Percentiles rank a stretch among this genome's conserved stretches.
Evolutionary conservation across 2,113 vertebrate genomes (phyloP).

Genomic region (Aspiorhynchus laticeps): DNA sequence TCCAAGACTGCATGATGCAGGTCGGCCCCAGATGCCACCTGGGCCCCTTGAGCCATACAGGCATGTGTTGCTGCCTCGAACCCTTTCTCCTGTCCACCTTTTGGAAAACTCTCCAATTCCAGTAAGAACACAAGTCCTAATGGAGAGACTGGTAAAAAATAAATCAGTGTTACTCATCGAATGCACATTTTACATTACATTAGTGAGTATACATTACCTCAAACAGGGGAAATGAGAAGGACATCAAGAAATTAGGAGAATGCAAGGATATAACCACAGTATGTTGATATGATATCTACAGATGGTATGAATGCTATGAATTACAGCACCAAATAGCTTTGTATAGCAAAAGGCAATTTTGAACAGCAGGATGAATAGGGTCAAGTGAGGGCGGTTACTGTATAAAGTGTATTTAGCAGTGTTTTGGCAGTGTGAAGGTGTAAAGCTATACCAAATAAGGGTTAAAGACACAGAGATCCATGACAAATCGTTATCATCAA

Average conservation of each 20-base stretch:
- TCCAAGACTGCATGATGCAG: conserved; percentile 83
- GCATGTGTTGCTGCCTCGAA: conserved; percentile 77
- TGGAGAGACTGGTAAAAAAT: conserved; percentile 34
- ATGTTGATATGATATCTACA: neutral
- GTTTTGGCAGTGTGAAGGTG: neutral
- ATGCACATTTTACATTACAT: neutral
- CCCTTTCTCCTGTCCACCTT: conserved; percentile 75
- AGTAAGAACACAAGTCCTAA: conserved; percentile 88
- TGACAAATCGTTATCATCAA: no score
- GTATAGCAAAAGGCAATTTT: neutral
- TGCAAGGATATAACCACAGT: neutral
- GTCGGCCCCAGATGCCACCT: conserved; percentile 83
- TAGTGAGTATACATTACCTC: neutral
- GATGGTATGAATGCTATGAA: neutral
- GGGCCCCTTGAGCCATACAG: conserved; percentile 79
- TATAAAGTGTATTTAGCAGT: neutral
- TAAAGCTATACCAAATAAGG: conserved; percentile 29
- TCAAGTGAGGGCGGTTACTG: conserved; percentile 14
- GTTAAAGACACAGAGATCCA: conserved; percentile 6
- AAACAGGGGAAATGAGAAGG: neutral
- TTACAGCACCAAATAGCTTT: neutral
- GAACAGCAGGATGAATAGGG: neutral
- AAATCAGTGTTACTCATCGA: neutral
- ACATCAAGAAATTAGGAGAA: neutral
- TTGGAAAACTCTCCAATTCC: conserved; percentile 80